Base-by-base conservation (phyloP, 1,140 invertebrate species). In the Bicyclus anynana region DNA sequence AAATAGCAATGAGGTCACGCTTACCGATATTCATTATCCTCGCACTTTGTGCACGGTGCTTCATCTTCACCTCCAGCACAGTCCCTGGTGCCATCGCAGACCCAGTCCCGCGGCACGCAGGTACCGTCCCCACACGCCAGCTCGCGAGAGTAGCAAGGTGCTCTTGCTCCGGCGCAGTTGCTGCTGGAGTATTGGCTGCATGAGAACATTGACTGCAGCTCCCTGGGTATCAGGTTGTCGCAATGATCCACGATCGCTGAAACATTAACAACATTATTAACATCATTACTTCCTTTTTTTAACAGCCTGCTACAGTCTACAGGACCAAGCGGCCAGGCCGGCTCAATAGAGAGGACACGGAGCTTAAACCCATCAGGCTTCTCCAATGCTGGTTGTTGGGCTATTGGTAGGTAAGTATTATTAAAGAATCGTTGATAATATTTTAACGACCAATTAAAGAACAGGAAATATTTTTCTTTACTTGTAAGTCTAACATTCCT, bases 61-160 rank as follows among this genome's bases (percentile, higher is more conserved):
- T 95, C 94, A 67, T 95, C 94, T 46, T 91, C 91, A 18, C 91
- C 92, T 2, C 87, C 90, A 0, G 85, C 78, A 67, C 94, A 95
- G 67, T 94, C 93, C 33, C 87, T 89, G 1, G 90, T 88, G 10
- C 92, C 92, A 67, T 95, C 93, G 70, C 94, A 95, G n/a, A 90
- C 83, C 91, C 92, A 92, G 20, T 90, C 88, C 12, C 89, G 69
- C 0, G 91, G 91, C 21, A 94, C 90, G 67, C 93, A 94, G 4
- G 90, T 85, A 0, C 90, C 90, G 67, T 94, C 93, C 0, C 86
- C 73, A 27, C 94, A 95, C 18, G 87, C 74, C 52, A 93, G 89
- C 75, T 93, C 92, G 14, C 90, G 89, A 0, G 70, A 63, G 26
- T 87, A 78, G 72, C 93, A 94, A 1, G 88, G 86, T 0, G 59